These are phyloP conservation scores for Glyptemys insculpta DNA, from an alignment of 2,797 vertebrate species.

Conservation along the genomic window DNA sequence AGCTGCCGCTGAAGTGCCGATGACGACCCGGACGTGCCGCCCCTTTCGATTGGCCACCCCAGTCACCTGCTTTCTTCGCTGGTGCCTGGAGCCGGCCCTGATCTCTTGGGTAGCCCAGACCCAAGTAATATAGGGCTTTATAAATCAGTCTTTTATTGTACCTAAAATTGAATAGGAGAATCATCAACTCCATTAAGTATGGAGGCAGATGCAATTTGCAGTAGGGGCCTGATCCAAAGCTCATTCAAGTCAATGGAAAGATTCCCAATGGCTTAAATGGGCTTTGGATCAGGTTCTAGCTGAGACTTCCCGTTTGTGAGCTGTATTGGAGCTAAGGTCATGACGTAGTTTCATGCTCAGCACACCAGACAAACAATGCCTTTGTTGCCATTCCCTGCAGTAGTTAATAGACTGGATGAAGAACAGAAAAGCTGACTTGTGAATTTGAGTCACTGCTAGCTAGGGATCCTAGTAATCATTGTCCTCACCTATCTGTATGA, in stretches of 20 bases:
- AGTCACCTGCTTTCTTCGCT: too few species aligned
- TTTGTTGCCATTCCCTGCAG: neutral
- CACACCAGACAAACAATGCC: conserved; percentile 2
- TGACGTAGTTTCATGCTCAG: conserved; percentile 17
- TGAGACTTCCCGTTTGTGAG: neutral
- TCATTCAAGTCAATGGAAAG: neutral
- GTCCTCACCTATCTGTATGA: neutral
- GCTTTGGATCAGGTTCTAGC: neutral
- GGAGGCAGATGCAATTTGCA: conserved; percentile 4
- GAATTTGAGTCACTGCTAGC: neutral
- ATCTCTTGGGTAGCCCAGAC: neutral
- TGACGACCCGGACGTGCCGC: too few species aligned
- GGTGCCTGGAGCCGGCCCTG: too few species aligned
- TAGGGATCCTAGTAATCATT: neutral
- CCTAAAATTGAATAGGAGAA: neutral
- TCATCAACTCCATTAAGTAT: neutral
- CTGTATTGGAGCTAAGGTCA: neutral
- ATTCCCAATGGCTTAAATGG: neutral
- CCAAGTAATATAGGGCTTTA: neutral
- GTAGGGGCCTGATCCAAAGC: neutral
- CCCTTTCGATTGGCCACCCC: too few species aligned
- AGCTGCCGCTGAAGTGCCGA: too few species aligned
- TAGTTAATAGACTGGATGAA: neutral
- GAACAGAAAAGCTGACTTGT: neutral
- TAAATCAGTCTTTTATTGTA: neutral